phyloP scores from a whole-genome alignment of 1,140 invertebrate species.

The Tetragonula clypearis region DNA sequence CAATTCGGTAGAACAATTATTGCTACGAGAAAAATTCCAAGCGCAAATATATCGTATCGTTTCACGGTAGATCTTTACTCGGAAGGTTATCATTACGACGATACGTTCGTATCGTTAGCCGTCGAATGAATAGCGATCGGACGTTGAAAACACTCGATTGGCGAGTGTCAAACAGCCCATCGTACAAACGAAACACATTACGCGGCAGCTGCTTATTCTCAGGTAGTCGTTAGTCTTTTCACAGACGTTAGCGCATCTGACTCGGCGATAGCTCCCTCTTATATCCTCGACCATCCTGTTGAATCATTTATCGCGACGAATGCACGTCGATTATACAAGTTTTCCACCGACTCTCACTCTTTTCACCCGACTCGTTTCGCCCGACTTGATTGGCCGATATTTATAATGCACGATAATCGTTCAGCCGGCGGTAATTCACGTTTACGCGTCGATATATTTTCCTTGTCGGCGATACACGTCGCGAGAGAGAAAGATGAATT shows the following conservation, averaged over 20 bases:
- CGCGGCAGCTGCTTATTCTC: slow-evolving; percentile 34
- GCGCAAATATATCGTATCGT: not conserved
- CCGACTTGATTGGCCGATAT: slow-evolving; percentile 33
- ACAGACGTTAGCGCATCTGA: slow-evolving; percentile 19
- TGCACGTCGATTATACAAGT: slow-evolving; percentile 53
- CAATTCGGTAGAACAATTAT: not conserved
- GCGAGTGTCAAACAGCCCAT: slow-evolving; percentile 15
- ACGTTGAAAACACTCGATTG: slow-evolving; percentile 1
- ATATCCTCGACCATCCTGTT: slow-evolving; percentile 17
- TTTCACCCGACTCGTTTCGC: not conserved
- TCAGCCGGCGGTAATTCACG: not conserved
- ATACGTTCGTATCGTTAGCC: not conserved
- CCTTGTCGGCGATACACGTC: not conserved
- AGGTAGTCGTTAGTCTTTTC: slow-evolving; percentile 60
- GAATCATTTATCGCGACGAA: slow-evolving; percentile 60
- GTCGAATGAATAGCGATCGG: slow-evolving; percentile 10
- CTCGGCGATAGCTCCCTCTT: slow-evolving; percentile 35
- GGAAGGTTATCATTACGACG: not conserved
- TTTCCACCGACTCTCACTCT: slow-evolving; percentile 32
- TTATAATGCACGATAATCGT: slow-evolving; percentile 35
- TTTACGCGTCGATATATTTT: slow-evolving; percentile 21
- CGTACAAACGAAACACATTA: slow-evolving; percentile 32
- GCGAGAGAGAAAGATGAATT: slow-evolving; percentile 9
- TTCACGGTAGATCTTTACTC: not conserved
- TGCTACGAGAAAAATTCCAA: not conserved